These are phyloP conservation scores for Gnathonemus longibarbis DNA, from an alignment of 2,113 vertebrate species.

Conservation along the genomic window DNA sequence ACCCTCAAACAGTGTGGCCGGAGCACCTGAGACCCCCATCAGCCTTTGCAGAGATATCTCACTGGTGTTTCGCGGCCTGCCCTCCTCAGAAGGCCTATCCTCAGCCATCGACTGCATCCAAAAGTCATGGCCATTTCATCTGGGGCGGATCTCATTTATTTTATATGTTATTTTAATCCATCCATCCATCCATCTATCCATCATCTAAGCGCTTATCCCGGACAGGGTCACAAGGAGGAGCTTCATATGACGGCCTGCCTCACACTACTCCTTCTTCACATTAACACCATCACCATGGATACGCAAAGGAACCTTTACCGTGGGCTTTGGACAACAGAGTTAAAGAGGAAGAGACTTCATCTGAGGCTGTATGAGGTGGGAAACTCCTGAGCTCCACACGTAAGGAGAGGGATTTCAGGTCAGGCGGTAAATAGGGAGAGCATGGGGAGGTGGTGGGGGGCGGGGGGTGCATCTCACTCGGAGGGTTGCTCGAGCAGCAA, in stretches of 20 bases:
- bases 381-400: neutral
- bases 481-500: neutral
- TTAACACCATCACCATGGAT: neutral
- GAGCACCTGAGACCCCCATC: slow-evolving; percentile 1
- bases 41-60: neutral
- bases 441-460: neutral
- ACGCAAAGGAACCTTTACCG: neutral
- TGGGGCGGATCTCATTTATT: slow-evolving; percentile 14
- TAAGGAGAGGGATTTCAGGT: neutral
- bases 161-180: slow-evolving; percentile 17
- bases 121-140: slow-evolving; percentile 4
- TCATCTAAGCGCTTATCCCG: neutral
- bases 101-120: neutral
- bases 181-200: neutral
- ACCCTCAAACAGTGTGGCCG: neutral
- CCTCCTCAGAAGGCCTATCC: neutral
- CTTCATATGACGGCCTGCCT: neutral
- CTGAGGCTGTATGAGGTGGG: neutral
- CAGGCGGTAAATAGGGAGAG: neutral
- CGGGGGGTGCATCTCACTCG: neutral
- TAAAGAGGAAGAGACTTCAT: neutral
- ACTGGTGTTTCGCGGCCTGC: neutral
- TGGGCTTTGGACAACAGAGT: neutral
- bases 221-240: neutral
- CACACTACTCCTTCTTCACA: neutral